Evolutionary conservation across 2,888 invertebrate genomes (phyloP), one percentile per base, ranked within the genome.

Genomic region (Drosophila putrida): DNA sequence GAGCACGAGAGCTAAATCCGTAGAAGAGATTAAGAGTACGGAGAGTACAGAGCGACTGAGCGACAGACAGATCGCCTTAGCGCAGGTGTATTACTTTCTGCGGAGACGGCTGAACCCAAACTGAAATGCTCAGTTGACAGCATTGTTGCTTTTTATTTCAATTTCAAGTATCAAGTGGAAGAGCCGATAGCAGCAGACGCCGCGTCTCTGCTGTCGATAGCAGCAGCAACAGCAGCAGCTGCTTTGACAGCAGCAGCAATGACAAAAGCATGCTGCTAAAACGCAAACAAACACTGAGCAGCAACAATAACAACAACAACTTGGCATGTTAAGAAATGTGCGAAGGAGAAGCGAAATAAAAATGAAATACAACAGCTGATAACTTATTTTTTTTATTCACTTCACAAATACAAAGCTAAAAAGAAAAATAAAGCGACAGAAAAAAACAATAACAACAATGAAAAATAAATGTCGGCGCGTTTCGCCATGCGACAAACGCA

Each of bases 111-210:
- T 90, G 71, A 87, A 82, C 75, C 64, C 68, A 87, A 84, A 90
- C 90, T 90, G 88, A 90, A 90, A 80, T 80, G 80, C 78, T 81
- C 78, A 78, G 87, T 75, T 88, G 80, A 80, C 80, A 77, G 71
- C 81, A 77, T 80, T 82, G 87, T 87, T 88, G 86, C 85, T 88
- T 90, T 90, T 90, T 86, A 82, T 83, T 80, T 75, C 55, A 58
- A 78, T 60, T 65, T 78, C 62, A 63, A 73, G 83, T 83, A 59
- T 72, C 27, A 81, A 75, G 77, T 80, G 62, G 83, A 78, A 73
- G 83, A 86, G 62, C 51, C 83, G 86, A 90, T 90, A 87, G 82
- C 75, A 71, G 80, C 71, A 76, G 62, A 66, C 71, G 66, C 35
- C 58, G 74, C 70, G 62, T 74, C 74, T 67, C 77, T 62, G 76